Evolutionary conservation across 2,888 invertebrate species (phyloP).

Genomic region (Steinernema hermaphroditum): DNA sequence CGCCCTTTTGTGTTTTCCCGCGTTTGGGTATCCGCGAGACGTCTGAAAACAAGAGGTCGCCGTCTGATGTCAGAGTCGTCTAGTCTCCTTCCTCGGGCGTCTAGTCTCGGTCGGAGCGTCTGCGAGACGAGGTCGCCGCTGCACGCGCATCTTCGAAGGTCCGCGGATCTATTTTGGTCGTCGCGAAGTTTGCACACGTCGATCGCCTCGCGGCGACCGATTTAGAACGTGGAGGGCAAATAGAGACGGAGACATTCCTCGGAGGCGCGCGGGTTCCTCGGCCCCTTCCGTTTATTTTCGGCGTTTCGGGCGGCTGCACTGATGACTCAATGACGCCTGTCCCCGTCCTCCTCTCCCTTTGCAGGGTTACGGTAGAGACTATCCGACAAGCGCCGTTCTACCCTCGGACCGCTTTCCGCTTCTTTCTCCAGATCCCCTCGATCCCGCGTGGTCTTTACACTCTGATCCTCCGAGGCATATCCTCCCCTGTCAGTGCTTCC

Average conservation of each 20-base stretch:
- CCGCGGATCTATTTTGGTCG: not conserved
- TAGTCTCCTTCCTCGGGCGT: no score
- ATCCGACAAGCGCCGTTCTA: no score
- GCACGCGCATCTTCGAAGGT: not conserved
- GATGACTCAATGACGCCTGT: not conserved
- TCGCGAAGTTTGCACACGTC: not conserved
- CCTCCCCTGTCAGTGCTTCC: not conserved
- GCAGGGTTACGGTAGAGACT: not conserved
- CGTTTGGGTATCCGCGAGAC: not conserved
- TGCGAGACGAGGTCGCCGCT: not conserved
- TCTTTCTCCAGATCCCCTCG: no score
- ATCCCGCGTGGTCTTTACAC: not conserved
- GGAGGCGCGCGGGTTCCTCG: not conserved
- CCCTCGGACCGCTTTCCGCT: no score
- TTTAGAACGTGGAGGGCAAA: constrained; percentile 20
- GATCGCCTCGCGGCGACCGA: constrained; percentile 7
- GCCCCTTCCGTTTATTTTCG: not conserved
- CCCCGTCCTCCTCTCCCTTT: not conserved
- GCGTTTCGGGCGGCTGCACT: not conserved
- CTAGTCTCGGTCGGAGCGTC: not conserved
- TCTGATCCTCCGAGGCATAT: not conserved
- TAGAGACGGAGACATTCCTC: constrained; percentile 18
- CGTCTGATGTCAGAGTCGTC: not conserved
- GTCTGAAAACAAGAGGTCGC: not conserved
- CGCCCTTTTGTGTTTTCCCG: not conserved